Conservation (phyloP, 2,888 invertebrate genomes). For the Acleris holmiana region DNA sequence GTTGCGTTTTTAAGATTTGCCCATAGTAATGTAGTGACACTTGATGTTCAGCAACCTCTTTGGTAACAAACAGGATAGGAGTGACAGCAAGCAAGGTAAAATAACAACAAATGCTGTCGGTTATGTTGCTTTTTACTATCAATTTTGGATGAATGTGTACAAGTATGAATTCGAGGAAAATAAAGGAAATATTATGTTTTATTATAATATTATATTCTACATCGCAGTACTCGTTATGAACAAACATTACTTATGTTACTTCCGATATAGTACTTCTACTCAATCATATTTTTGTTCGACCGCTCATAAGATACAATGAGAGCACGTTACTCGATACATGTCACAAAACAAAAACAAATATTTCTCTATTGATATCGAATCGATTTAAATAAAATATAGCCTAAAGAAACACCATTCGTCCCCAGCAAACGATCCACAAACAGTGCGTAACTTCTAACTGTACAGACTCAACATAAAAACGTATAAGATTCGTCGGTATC, state of each 20-base stretch:
- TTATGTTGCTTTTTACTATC: conserved; percentile 84
- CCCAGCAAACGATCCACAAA: conserved; percentile 71
- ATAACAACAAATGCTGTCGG: conserved; percentile 76
- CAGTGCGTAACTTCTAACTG: conserved; percentile 79
- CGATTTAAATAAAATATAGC: conserved; percentile 81
- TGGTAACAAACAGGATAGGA: conserved; percentile 26
- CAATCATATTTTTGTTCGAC: conserved; percentile 79
- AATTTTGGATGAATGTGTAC: conserved; percentile 84
- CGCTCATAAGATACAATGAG: conserved; percentile 71
- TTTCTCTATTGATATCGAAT: conserved; percentile 77
- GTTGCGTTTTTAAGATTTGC: too few relatives aligned
- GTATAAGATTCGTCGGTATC: conserved; percentile 65
- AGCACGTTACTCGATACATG: conserved; percentile 67
- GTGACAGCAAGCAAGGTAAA: conserved; percentile 59
- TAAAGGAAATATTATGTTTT: conserved; percentile 81
- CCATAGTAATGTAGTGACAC: too few relatives aligned
- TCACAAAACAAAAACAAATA: conserved; percentile 70
- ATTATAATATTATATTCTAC: conserved; percentile 80
- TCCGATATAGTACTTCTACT: conserved; percentile 79
- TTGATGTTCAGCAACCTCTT: neutral
- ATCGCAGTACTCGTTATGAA: conserved; percentile 81
- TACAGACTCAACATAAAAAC: conserved; percentile 73
- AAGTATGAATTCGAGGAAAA: conserved; percentile 83
- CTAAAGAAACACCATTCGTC: conserved; percentile 75
- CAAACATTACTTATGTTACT: conserved; percentile 82